These are phyloP conservation scores for Iselma pallidipennis DNA, from an alignment of 2,888 invertebrate genomes.

Conservation along the genomic window DNA sequence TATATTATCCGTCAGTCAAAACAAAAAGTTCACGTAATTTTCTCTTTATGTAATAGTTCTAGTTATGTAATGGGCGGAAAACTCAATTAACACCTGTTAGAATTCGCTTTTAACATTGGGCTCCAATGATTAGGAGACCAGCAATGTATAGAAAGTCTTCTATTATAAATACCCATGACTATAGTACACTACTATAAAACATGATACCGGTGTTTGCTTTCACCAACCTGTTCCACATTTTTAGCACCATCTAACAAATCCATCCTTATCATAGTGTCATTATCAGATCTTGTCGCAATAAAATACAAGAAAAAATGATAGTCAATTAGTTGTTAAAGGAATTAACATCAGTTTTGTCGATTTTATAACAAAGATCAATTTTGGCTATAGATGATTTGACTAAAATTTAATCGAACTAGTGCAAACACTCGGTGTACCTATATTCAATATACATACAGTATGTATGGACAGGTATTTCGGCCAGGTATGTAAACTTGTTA, in stretches of 20 bases:
- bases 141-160: constrained; percentile 27
- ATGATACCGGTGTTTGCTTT: constrained; percentile 31
- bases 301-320: background rate
- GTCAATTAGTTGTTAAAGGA: constrained; percentile 1
- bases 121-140: constrained; percentile 44
- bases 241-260: constrained; percentile 26
- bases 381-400: too few relatives aligned
- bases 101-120: constrained; percentile 54
- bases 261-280: background rate
- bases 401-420: too few relatives aligned
- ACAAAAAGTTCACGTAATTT: constrained; percentile 17
- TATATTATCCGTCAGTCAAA: background rate
- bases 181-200: background rate
- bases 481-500: constrained; percentile 32
- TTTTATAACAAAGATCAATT: background rate
- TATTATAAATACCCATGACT: constrained; percentile 1
- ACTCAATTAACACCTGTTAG: constrained; percentile 50
- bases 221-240: constrained; percentile 29
- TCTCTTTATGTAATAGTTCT: too few relatives aligned
- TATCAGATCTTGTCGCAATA: constrained; percentile 2
- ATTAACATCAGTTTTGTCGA: background rate
- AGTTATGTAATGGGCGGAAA: constrained; percentile 34
- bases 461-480: constrained; percentile 18
- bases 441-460: constrained; percentile 2
- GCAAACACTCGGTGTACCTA: too few relatives aligned